Evolutionary conservation across 2,888 invertebrate species (phyloP), one percentile per base, ranked within the genome.

Genomic region (Cyclophora punctaria): DNA sequence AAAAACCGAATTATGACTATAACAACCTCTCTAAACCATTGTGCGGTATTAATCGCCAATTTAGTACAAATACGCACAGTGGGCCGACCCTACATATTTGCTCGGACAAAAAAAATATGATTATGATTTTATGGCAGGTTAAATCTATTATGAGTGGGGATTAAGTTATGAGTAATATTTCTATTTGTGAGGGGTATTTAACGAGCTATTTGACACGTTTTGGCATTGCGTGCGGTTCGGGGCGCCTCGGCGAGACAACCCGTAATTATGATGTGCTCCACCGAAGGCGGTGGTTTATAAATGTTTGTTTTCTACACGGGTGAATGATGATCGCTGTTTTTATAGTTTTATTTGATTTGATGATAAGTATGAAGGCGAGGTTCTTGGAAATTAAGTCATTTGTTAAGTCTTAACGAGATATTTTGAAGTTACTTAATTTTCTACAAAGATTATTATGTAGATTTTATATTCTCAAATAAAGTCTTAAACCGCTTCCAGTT

Each of bases 41-140:
- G 83, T 87, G 71, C 59, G 66, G 69, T 75, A 68, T 66, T 78
- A 83, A 86, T 83, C 86, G 86, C 57, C 76, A 73, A 76, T 77
- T 70, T 69, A 73, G 69, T 80, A 73, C 76, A 78, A 81, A 79
- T 78, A 72, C 71, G 69, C 75, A 71, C 75, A 71, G 72, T 73
- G 75, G 64, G 62, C 69, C 66, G 37, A 80, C 84, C 85, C 84
- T 76, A 78, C 71, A 68, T 74, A 71, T 83, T 82, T 80, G 78
- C 71, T 57, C 66, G 59, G 62, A 67, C 72, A 76, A 79, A 80
- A 78, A 37, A 37, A 80, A 75, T 67, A 64, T 67, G 78, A 79
- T 82, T 84, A 84, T 84, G 83, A 86, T 86, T 87, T 87, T 80
- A 86, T 85, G 84, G 80, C 85, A 86, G 82, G 87, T 88, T 87